Base-by-base conservation (phyloP, 2,888 invertebrate genomes). In the Lithophane socia region DNA sequence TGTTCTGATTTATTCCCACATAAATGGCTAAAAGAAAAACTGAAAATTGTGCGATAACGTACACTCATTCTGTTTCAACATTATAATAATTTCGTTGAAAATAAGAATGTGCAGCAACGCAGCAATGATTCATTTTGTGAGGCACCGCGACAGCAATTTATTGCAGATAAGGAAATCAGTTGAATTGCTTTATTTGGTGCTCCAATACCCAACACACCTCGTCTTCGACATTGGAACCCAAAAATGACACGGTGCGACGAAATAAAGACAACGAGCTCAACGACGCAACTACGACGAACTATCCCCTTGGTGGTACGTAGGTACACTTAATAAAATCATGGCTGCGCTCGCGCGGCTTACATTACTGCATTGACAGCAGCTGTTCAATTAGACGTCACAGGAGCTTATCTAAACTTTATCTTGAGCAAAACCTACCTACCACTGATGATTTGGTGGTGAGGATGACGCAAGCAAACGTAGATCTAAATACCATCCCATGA, bases 381-480 rank as follows among this genome's bases (percentile, higher is more conserved):
- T 47, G 37, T 24, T 54, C n/a, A 10, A 72, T 42, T 49, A 24
- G 24, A 52, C 49, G 16, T 8, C 44, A 74, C 21, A 18, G 4
- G 4, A 69, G 18, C 56, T 16, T 60, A 16, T 16, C 4, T 10
- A 73, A 65, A 73, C 24, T 49, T 29, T 71, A 13, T 44, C 12
- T 69, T 44, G 4, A 69, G 29, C 29, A 56, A 54, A 67, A 54
- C 54, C 3, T n/a, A 52, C 18, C 9, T 60, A 13, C 16, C 44
- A 16, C 21, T 37, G 3, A 58, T 58, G 7, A 24, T 75, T 42
- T 21, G 1, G 0, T 37, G n/a, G 5, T 29, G 7, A 69, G 10
- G 16, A 13, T 49, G 47, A 56, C 54, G 63, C 47, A 78, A 78
- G 42, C 18, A 54, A 77, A 24, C 56, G 2, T 47, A 21, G 10